Evolutionary conservation across 2,888 invertebrate genomes (phyloP).

Genomic region (Scelioninae gen. 1): DNA sequence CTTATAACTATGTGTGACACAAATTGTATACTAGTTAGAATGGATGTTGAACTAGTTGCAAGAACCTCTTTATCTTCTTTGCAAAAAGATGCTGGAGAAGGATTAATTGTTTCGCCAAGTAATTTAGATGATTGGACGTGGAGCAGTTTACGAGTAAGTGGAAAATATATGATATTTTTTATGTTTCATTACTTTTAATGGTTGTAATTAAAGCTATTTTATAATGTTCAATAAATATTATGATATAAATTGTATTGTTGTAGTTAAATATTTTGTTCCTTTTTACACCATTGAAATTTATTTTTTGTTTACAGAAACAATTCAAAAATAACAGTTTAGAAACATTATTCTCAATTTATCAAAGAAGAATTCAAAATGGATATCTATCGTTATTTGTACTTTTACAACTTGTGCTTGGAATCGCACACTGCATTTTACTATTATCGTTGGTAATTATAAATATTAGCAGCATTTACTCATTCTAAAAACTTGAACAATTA

Average conservation of each 20-base stretch:
- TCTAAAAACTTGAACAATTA: no score
- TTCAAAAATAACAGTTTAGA: conserved; percentile 91
- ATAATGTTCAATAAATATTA: no score
- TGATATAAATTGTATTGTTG: no score
- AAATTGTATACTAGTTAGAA: no score
- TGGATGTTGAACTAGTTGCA: conserved; percentile 82
- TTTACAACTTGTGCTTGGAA: conserved; percentile 88
- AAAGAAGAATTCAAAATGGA: conserved; percentile 90
- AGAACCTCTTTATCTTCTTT: conserved; percentile 86
- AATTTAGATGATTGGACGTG: conserved; percentile 88
- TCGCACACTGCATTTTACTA: conserved; percentile 87
- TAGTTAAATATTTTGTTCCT: no score
- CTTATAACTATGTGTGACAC: no score
- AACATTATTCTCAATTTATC: conserved; percentile 90
- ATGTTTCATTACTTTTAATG: no score
- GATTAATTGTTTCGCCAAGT: conserved; percentile 85
- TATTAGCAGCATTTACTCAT: no score
- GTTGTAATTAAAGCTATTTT: no score
- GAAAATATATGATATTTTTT: no score
- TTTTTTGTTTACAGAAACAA: conserved; percentile 87
- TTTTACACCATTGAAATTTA: no score
- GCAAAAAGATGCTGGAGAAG: conserved; percentile 85
- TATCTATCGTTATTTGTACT: conserved; percentile 91
- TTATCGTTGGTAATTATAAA: conserved; percentile 84
- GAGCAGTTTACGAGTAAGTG: conserved; percentile 87